These are phyloP conservation scores for Leptinotarsa tumamoca DNA, from an alignment of 2,888 invertebrate genomes.

Conservation along the genomic window DNA sequence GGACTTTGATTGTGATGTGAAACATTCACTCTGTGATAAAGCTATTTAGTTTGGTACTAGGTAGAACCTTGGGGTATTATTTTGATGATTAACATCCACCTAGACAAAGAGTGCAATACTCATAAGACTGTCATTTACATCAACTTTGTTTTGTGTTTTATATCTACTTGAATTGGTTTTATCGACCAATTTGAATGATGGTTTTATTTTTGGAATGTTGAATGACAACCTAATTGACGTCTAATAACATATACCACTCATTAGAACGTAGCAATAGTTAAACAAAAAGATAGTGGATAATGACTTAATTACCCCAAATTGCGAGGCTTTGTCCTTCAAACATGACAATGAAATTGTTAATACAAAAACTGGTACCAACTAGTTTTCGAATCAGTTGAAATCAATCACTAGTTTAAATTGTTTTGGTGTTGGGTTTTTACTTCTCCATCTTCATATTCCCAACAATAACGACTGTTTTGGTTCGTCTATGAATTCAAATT, in stretches of 20 bases:
- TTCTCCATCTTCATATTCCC: too few species aligned
- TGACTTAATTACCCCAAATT: conserved; percentile 10
- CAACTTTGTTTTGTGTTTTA: background rate
- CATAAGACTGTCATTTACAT: conserved; percentile 1
- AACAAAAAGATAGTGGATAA: conserved; percentile 11
- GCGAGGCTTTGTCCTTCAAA: background rate
- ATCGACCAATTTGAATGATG: background rate
- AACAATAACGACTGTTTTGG: too few species aligned
- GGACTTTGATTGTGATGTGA: too few species aligned
- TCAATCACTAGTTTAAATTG: too few species aligned
- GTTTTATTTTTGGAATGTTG: conserved; percentile 11
- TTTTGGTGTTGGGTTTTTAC: too few species aligned
- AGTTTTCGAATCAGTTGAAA: background rate
- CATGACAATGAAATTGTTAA: background rate
- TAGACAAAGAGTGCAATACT: background rate
- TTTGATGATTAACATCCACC: too few species aligned
- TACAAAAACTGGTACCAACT: background rate
- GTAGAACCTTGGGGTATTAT: too few species aligned
- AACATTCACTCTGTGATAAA: too few species aligned
- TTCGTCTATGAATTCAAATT: too few species aligned
- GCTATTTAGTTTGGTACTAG: too few species aligned
- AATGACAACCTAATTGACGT: conserved; percentile 1
- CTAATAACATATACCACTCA: conserved; percentile 4
- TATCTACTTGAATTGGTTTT: background rate
- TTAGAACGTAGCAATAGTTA: background rate